Conservation (phyloP, 2,888 invertebrate genomes). For the Hypercompe scribonia region DNA sequence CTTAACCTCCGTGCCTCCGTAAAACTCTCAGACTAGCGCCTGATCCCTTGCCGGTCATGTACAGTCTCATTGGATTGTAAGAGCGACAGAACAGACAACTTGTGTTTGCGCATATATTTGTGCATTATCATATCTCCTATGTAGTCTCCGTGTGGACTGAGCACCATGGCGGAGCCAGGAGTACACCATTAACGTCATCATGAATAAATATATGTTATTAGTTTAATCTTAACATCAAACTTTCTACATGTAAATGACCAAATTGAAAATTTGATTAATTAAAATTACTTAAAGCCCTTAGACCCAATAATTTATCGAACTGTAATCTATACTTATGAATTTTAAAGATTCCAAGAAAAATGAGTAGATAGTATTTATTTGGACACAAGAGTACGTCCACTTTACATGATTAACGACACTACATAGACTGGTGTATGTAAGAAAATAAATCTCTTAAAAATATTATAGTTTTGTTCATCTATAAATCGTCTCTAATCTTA, state of each 20-base stretch:
- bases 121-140: no score
- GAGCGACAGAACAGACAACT: no score
- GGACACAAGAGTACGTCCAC: constrained; percentile 19
- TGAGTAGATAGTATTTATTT: constrained; percentile 24
- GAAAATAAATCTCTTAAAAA: constrained; percentile 49
- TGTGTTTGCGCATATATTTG: no score
- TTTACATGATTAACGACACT: constrained; percentile 43
- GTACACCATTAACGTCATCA: no score
- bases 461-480: constrained; percentile 44
- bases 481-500: constrained; percentile 59
- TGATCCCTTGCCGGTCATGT: no score
- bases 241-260: no score
- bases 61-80: no score
- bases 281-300: constrained; percentile 12
- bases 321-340: background rate
- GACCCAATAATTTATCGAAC: constrained; percentile 16
- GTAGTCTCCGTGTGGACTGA: no score
- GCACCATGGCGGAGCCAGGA: no score
- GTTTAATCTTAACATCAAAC: background rate
- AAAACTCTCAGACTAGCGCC: no score
- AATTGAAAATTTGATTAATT: background rate
- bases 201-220: no score
- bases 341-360: constrained; percentile 21
- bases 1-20: no score
- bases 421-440: constrained; percentile 22